Evolutionary conservation across 2,797 vertebrate genomes (phyloP).

Genomic region (Lutjanus campechanus): DNA sequence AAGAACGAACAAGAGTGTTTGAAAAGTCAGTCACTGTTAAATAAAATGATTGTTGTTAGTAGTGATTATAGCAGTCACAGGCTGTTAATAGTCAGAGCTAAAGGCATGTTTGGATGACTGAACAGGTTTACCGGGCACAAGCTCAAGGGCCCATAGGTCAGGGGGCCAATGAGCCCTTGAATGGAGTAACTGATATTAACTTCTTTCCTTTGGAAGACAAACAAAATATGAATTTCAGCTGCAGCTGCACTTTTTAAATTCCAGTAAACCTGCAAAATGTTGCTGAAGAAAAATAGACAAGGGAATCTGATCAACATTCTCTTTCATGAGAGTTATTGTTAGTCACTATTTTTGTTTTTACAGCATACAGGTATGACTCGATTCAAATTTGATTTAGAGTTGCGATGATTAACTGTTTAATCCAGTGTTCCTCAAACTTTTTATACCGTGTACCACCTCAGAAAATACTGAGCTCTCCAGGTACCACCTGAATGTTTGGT

Average conservation of each 20-base stretch:
- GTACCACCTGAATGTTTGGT: no score
- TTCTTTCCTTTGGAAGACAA: neutral
- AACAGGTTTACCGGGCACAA: neutral
- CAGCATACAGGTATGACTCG: no score
- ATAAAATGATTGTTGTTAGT: neutral
- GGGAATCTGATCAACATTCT: neutral
- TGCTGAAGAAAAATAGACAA: neutral
- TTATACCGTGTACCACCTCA: no score
- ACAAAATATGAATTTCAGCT: neutral
- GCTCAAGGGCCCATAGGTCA: neutral
- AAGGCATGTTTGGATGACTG: neutral
- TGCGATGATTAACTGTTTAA: no score
- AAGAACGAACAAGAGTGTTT: neutral
- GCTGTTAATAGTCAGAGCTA: neutral
- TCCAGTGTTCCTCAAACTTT: no score
- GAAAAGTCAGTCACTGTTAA: neutral
- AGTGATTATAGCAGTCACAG: neutral
- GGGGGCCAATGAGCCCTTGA: neutral
- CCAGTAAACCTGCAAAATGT: constrained; percentile 6
- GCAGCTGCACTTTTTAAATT: neutral
- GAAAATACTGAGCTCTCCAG: no score
- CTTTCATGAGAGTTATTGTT: neutral
- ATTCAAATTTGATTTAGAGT: no score
- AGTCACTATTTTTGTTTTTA: neutral
- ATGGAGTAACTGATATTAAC: neutral